Base-by-base conservation (phyloP, 2,888 invertebrate species). In the Venusia cambrica region DNA sequence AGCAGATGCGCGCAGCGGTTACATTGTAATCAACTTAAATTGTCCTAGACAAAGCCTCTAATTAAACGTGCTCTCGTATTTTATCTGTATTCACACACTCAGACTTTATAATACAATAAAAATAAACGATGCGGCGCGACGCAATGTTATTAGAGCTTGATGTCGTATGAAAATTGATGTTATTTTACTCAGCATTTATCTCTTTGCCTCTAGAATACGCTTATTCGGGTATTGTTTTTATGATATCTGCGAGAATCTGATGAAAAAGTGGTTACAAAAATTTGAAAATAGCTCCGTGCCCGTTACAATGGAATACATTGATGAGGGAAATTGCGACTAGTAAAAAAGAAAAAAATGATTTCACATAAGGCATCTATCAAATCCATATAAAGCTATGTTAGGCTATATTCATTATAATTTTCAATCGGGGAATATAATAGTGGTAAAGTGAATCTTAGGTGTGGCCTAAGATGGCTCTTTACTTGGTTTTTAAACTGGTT, bases 1-100 rank as follows among this genome's bases (percentile, higher is more conserved):
- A 38, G 40, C 26, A 35, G 38, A 34, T 34, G 42, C 24, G 29
- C 20, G 22, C 21, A 37, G 32, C 30, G 47, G 38, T 45, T 35
- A 44, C 41, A 32, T 25, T 45, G 33, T 43, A 42, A 48, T 42
- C 42, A 42, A 38, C 38, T 40, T 31, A 25, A 38, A 38, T 32
- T 17, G 37, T 39, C 28, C 28, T 17, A 11, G 28, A 43, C 31
- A 30, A 33, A 39, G 32, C 24, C 30, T 42, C 24, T 38, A 43
- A 43, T 47, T 47, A 40, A 37, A 35, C 26, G 18, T 21, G 19
- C 18, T 18, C 27, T 24, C n/a, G 30, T 40, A 28, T 40, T 35
- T 35, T 28, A 40, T 36, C 22, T 31, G 21, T 30, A 19, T 31
- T 31, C 30, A 24, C 26, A 27, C 15, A 34, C 17, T 39, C 10